phyloP scores from a whole-genome alignment of 30 jellyfish, hydroid and myxozoan species.

The Aurelia aurita complex sp. Pacific region DNA sequence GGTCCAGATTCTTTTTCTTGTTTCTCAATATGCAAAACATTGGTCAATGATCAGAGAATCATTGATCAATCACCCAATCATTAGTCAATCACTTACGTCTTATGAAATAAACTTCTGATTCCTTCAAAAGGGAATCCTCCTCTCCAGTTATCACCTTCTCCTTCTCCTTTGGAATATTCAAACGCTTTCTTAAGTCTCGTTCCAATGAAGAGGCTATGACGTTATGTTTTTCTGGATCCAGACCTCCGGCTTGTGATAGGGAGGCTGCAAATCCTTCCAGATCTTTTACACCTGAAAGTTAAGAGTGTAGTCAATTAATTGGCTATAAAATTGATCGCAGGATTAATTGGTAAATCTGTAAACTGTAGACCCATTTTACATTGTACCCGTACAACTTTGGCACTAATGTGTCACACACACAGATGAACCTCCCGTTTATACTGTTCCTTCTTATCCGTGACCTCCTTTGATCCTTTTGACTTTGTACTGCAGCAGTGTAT shows the following conservation, averaged over 20 bases:
- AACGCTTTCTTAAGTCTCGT: conserved; percentile 55
- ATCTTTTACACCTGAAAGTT: conserved; percentile 61
- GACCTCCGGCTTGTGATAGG: conserved; percentile 79
- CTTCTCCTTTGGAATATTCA: conserved; percentile 51
- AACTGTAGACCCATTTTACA: too few species aligned
- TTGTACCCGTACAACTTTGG: too few species aligned
- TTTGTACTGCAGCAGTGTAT: too few species aligned
- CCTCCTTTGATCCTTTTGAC: too few species aligned
- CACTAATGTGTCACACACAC: too few species aligned
- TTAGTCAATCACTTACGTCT: conserved; percentile 39
- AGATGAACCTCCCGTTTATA: too few species aligned
- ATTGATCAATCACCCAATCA: not conserved
- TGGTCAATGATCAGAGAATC: not conserved
- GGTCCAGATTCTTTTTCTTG: too few species aligned
- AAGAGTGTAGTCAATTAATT: not conserved
- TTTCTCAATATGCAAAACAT: too few species aligned
- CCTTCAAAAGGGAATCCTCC: conserved; percentile 62
- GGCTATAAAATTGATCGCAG: not conserved
- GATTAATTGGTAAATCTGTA: not conserved
- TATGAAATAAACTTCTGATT: conserved; percentile 55
- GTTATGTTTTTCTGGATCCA: conserved; percentile 72
- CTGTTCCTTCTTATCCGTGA: too few species aligned
- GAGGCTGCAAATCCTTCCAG: conserved; percentile 89
- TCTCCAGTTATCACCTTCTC: conserved; percentile 25
- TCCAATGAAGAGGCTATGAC: conserved; percentile 73